Evolutionary conservation across 2,888 invertebrate species (phyloP), one percentile per base, ranked within the genome.

Genomic region (Muschampia plurimacula): DNA sequence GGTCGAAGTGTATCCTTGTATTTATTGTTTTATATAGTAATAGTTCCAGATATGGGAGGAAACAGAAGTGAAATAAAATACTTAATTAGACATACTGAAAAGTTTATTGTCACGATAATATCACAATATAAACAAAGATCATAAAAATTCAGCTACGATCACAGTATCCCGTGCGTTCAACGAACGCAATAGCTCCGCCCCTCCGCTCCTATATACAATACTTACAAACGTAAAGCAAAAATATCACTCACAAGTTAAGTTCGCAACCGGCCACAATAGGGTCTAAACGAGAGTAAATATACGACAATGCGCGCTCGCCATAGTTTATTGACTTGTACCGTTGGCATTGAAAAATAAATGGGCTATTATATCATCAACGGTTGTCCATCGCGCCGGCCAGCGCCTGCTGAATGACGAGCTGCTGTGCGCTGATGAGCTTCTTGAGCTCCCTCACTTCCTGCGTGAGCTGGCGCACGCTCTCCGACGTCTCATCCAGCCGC

Each of bases 401-500:
- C 75, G 95, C 90, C 81, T 93, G 93, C 84, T 94, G 94, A 77
- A 95, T 89, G 77, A 94, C 92, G 73, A 93, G 87, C 88, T 95
- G 95, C 81, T 95, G 95, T 12, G 92, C 93, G 78, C 87, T 93
- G 83, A 95, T 91, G 80, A 95, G 79, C 81, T 94, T 95, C 89
- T 96, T 96, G 83, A 96, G 91, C 87, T 96, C 97, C 81, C 95
- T 95, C 72, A 97, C 95, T 90, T 97, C 97, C 85, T 95, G 96
- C 63, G 96, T 95, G 78, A 97, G 88, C 80, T 95, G 95, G 71
- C 96, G 96, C 67, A 96, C 96, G 82, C 95, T 96, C 80, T 97
- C 96, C 1, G 95, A 95, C 74, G 96, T 96, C 81, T 96, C 96
- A 75, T 97, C 96, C 67, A 97, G 89, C 83, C 96, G 95, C 68